Evolutionary conservation across 1,140 invertebrate genomes (phyloP).

Genomic region (Drosophila sechellia): DNA sequence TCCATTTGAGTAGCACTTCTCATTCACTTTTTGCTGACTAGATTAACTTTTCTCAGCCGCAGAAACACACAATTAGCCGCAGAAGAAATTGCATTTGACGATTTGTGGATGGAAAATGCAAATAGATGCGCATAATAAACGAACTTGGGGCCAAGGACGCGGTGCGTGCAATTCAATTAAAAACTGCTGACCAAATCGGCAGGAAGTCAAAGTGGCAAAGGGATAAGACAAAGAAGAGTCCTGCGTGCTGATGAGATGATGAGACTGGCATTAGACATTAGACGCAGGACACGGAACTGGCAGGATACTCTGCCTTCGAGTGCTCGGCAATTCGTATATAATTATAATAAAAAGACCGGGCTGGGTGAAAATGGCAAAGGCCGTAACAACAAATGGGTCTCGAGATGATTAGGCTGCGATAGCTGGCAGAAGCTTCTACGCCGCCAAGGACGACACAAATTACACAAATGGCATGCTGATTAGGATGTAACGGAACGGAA

Average conservation of each 20-base stretch:
- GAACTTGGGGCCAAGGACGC: constrained; percentile 33
- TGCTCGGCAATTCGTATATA: constrained; percentile 56
- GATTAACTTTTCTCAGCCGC: constrained; percentile 39
- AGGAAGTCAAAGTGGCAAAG: constrained; percentile 51
- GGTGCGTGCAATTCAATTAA: constrained; percentile 78
- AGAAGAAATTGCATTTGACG: constrained; percentile 47
- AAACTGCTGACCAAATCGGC: constrained; percentile 72
- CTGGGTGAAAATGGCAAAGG: constrained; percentile 19
- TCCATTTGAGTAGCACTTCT: constrained; percentile 4
- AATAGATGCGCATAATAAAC: constrained; percentile 71
- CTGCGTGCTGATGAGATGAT: constrained; percentile 46
- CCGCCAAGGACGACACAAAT: constrained; percentile 45
- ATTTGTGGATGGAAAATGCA: constrained; percentile 65
- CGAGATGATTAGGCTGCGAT: constrained; percentile 55
- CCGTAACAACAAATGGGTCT: constrained; percentile 55
- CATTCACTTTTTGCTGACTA: constrained; percentile 49
- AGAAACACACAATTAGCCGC: constrained; percentile 45
- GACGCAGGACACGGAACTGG: constrained; percentile 9
- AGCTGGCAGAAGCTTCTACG: constrained; percentile 23
- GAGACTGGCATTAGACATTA: constrained; percentile 34
- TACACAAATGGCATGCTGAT: constrained; percentile 73
- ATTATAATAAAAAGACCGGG: constrained; percentile 65
- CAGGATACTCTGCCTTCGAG: constrained; percentile 30
- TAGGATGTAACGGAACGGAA: constrained; percentile 43
- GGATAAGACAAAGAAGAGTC: constrained; percentile 29